Conservation (phyloP, 1,140 invertebrate species). For the Drosophila serrata region DNA sequence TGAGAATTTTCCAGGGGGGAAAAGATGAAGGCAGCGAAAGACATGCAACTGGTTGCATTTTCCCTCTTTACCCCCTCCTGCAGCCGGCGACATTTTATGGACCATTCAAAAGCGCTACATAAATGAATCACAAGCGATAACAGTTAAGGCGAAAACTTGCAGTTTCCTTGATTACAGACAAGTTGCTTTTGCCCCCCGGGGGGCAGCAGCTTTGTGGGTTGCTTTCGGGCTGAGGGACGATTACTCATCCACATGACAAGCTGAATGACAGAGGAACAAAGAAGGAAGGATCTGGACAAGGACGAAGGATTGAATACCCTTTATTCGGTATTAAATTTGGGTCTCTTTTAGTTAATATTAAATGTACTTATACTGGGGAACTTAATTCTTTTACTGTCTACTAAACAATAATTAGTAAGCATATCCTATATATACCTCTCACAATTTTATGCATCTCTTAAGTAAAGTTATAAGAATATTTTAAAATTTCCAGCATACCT, state of each 20-base stretch:
- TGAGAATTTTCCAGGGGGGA: background rate
- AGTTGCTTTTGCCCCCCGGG: constrained; percentile 16
- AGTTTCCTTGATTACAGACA: constrained; percentile 69
- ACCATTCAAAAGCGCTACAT: constrained; percentile 60
- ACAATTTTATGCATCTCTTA: background rate
- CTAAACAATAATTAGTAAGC: background rate
- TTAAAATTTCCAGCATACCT: background rate
- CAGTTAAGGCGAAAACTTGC: constrained; percentile 59
- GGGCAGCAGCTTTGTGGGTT: constrained; percentile 21
- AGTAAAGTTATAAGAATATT: background rate
- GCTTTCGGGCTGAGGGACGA: constrained; percentile 17
- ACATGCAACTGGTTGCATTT: constrained; percentile 72
- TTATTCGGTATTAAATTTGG: background rate
- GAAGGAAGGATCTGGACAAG: background rate
- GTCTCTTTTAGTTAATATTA: background rate
- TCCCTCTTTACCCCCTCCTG: constrained; percentile 36
- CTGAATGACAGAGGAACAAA: background rate
- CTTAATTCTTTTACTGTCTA: background rate
- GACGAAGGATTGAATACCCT: constrained; percentile 3
- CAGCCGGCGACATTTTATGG: constrained; percentile 61
- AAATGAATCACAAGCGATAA: constrained; percentile 74
- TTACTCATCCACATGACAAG: constrained; percentile 54
- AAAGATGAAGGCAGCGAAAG: background rate
- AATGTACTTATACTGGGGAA: fast-evolving
- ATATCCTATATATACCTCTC: background rate